These are phyloP conservation scores for Rhea americana DNA, from an alignment of 2,113 vertebrate genomes.

Conservation along the genomic window DNA sequence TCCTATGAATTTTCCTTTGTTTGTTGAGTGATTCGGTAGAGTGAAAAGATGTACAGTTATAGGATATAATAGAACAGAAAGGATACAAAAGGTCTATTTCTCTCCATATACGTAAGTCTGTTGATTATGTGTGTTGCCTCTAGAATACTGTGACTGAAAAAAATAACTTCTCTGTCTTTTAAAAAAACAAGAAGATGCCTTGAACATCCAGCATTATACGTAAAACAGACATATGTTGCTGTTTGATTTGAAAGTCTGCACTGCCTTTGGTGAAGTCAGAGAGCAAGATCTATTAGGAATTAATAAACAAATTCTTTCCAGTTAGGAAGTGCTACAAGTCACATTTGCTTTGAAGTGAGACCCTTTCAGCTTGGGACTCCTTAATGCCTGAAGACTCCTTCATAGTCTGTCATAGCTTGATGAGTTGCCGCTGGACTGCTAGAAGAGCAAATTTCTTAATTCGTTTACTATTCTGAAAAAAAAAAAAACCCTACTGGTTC, in stretches of 20 bases:
- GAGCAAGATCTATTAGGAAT: not conserved
- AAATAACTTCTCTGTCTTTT: not conserved
- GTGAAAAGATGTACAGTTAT: not conserved
- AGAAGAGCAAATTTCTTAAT: constrained; percentile 9
- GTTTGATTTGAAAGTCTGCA: not conserved
- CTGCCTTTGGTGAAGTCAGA: not conserved
- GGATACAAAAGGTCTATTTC: not conserved
- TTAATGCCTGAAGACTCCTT: not conserved
- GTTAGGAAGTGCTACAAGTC: not conserved
- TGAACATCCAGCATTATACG: too few species aligned
- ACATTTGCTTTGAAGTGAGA: not conserved
- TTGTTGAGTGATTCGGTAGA: not conserved
- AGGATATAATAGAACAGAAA: not conserved
- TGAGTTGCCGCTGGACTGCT: not conserved
- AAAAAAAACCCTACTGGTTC: not conserved
- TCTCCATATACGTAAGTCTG: not conserved
- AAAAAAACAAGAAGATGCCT: not conserved
- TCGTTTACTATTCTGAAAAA: not conserved
- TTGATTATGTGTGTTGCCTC: not conserved
- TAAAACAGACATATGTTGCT: not conserved
- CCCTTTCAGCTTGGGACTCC: not conserved
- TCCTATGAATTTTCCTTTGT: not conserved
- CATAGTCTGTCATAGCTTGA: not conserved
- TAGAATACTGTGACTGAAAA: not conserved
- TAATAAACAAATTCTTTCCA: not conserved